Evolutionary conservation across 2,797 vertebrate genomes (phyloP).

Genomic region (Pyrocephalus nanus): DNA sequence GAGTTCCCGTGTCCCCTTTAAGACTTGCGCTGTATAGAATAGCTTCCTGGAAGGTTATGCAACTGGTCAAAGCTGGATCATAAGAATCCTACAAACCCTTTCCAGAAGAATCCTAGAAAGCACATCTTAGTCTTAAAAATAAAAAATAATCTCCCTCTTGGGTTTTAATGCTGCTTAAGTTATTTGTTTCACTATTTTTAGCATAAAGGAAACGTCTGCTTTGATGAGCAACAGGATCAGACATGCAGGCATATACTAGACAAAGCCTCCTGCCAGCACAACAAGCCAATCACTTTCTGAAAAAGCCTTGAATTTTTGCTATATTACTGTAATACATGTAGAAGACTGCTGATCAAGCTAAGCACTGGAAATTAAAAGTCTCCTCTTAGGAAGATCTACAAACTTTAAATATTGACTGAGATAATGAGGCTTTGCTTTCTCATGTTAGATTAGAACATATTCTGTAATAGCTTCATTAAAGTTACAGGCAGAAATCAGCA

Average conservation of each 20-base stretch:
- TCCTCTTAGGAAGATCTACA: background rate
- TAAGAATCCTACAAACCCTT: background rate
- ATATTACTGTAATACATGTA: background rate
- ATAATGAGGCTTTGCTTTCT: background rate
- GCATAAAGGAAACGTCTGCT: conserved; percentile 33
- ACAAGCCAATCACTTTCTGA: background rate
- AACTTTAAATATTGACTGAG: background rate
- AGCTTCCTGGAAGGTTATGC: conserved; percentile 30
- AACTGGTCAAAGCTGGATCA: conserved; percentile 52
- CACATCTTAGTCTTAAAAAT: conserved; percentile 7
- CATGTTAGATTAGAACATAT: background rate
- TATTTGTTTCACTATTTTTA: conserved; percentile 62
- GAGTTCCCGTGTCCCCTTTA: background rate
- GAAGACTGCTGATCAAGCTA: background rate
- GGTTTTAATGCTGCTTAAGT: conserved; percentile 53
- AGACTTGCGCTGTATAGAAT: background rate
- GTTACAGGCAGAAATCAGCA: background rate
- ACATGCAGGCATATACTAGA: background rate
- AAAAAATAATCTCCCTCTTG: conserved; percentile 10
- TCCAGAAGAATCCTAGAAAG: conserved; percentile 62
- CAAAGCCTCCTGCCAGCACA: background rate
- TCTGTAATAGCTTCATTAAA: background rate
- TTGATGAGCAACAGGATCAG: conserved; percentile 19
- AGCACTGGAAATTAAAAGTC: background rate
- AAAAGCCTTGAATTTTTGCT: background rate